Conservation (phyloP, 2,888 invertebrate species). For the Hirtodrosophila cameraria region DNA sequence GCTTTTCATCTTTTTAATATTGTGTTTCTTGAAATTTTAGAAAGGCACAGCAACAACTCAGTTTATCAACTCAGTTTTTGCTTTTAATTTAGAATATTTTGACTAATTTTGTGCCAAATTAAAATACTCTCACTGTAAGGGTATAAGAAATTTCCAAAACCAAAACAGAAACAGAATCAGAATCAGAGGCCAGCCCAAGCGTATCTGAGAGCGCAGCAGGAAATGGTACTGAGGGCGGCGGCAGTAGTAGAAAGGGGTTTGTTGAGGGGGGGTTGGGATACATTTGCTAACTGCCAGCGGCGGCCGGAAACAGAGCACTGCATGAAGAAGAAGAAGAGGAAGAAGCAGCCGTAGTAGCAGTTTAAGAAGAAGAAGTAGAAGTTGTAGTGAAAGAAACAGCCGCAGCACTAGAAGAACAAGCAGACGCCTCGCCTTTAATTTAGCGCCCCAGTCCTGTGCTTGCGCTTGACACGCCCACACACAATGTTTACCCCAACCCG, state of each 20-base stretch:
- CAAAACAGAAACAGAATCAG: conserved; percentile 40
- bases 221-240: conserved; percentile 41
- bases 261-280: conserved; percentile 21
- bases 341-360: conserved; percentile 2
- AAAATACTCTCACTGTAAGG: neutral
- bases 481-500: conserved; percentile 7
- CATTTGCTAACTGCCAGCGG: conserved; percentile 72
- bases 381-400: conserved; percentile 42
- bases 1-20: too few species aligned
- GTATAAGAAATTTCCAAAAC: conserved; percentile 13
- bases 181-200: conserved; percentile 61
- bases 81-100: too few species aligned
- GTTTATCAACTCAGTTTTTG: too few species aligned
- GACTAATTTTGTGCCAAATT: too few species aligned
- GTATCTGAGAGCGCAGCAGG: conserved; percentile 58
- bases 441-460: conserved; percentile 57
- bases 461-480: conserved; percentile 68
- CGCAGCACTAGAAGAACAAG: conserved; percentile 31
- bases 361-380: conserved; percentile 19
- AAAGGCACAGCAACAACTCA: conserved; percentile 27
- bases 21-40: too few species aligned
- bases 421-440: conserved; percentile 59
- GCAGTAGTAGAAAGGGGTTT: neutral
- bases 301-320: conserved; percentile 69
- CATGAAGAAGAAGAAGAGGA: conserved; percentile 45